Evolutionary conservation across 2,797 vertebrate genomes (phyloP).

Genomic region (Meriones psammophilus): DNA sequence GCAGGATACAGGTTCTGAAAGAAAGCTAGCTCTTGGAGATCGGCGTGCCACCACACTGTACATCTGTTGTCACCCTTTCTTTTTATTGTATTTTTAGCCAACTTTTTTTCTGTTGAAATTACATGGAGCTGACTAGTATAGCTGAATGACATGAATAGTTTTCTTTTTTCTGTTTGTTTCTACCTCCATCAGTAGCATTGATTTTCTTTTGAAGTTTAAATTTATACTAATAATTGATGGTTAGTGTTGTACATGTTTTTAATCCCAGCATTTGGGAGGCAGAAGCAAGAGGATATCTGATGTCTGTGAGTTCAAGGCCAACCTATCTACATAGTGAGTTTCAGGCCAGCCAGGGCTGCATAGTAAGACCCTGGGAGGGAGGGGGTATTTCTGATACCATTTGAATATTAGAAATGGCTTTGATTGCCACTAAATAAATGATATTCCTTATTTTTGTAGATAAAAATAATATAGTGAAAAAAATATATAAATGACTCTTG

Average conservation of each 20-base stretch:
- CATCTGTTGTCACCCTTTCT: background rate
- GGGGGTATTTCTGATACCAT: slow-evolving; percentile 20
- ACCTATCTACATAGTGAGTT: background rate
- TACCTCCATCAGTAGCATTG: background rate
- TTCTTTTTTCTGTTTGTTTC: background rate
- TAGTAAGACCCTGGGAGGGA: background rate
- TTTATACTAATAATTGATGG: slow-evolving; percentile 69
- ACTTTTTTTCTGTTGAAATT: background rate
- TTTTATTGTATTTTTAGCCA: slow-evolving; percentile 1
- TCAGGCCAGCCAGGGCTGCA: background rate
- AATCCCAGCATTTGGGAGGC: background rate
- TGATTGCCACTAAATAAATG: slow-evolving; percentile 49
- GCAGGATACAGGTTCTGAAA: background rate
- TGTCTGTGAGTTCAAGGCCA: background rate
- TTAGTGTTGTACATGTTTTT: background rate
- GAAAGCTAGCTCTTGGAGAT: slow-evolving; percentile 4
- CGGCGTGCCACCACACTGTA: slow-evolving; percentile 8
- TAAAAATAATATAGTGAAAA: slow-evolving; percentile 51
- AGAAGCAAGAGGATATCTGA: background rate
- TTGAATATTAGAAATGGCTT: slow-evolving; percentile 57
- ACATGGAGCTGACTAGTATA: too few relatives aligned
- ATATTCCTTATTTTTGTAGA: slow-evolving; percentile 18
- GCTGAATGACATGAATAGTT: too few relatives aligned
- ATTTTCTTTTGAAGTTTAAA: slow-evolving; percentile 61
- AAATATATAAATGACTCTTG: slow-evolving; percentile 32